Conservation (phyloP, 2,797 vertebrate genomes). For the Thamnophis elegans region DNA sequence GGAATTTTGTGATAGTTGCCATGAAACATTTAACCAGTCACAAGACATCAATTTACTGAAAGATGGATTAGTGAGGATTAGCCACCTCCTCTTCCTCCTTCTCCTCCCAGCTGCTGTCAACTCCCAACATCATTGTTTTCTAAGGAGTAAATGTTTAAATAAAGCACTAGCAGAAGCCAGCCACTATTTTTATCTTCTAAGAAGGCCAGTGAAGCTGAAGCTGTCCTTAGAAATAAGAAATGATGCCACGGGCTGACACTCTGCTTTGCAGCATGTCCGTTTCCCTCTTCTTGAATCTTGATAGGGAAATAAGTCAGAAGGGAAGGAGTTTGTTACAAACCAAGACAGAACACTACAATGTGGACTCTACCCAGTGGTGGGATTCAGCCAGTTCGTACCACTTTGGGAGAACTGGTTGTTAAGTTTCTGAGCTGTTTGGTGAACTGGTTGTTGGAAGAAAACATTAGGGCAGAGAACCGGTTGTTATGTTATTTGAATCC, state of each 20-base stretch:
- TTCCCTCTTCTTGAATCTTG: neutral
- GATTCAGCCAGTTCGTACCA: no score
- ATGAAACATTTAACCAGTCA: neutral
- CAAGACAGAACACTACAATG: neutral
- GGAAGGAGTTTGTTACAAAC: neutral
- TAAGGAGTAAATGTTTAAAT: neutral
- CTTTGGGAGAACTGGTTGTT: no score
- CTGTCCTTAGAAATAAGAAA: neutral
- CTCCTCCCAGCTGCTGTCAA: neutral
- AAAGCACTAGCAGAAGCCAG: neutral
- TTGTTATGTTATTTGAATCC: no score
- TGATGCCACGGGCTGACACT: neutral
- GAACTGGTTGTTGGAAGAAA: no score
- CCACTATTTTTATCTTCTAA: neutral
- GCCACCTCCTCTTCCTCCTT: neutral
- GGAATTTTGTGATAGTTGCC: neutral
- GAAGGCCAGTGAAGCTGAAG: neutral
- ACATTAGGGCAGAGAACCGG: no score
- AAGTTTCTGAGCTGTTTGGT: no score
- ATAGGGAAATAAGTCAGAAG: neutral
- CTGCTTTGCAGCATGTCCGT: neutral
- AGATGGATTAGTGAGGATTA: neutral
- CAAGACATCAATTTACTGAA: neutral
- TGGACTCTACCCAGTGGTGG: neutral
- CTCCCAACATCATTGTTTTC: neutral